Evolutionary conservation across 2,888 invertebrate species (phyloP), one percentile per base, ranked within the genome.

Genomic region (Piscicola geometra): DNA sequence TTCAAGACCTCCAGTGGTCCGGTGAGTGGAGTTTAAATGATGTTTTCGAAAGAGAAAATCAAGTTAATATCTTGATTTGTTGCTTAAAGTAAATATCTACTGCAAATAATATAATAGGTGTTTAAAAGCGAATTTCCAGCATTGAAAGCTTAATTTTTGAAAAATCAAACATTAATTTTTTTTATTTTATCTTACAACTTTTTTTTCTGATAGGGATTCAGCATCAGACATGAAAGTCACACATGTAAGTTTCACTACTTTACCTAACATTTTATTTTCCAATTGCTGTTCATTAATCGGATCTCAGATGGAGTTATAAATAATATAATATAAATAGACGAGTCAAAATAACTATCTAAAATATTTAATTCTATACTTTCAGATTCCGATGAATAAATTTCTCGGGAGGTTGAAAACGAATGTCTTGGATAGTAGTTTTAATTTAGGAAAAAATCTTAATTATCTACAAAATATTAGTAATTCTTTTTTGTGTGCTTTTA

Each of bases 201-300:
- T 9, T 9, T 41, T 9, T 9, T 9, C 5, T 41, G 15, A 41
- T 41, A 56, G 60, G 69, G 69, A 69, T 41, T 69, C 41, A 69
- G 2, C 69, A 69, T 69, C 47, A 2, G 41, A 69, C 47, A 69
- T 30, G 69, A 69, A 30, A 69, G 25, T 28, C 69, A 69, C 41
- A 25, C 69, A 36, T 41, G 69, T 47, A 69, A 69, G 41, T 36
- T 18, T 15, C 25, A 15, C 33, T n/a, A 36, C 33, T n/a, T 69
- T 56, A 15, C n/a, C n/a, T 56, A 25, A 5, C 25, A 3, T 18
- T 21, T 36, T 69, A 36, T 32, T 3, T 30, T 21, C 32, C 32
- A 66, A 66, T 12, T 12, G 30, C 9, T 12, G 21, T n/a, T 21
- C 9, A 28, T 64, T 5, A 64, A 12, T 12, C 5, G 21, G n/a